These are phyloP conservation scores for Lagopus leucura DNA, from an alignment of 2,113 vertebrate species.

Conservation along the genomic window DNA sequence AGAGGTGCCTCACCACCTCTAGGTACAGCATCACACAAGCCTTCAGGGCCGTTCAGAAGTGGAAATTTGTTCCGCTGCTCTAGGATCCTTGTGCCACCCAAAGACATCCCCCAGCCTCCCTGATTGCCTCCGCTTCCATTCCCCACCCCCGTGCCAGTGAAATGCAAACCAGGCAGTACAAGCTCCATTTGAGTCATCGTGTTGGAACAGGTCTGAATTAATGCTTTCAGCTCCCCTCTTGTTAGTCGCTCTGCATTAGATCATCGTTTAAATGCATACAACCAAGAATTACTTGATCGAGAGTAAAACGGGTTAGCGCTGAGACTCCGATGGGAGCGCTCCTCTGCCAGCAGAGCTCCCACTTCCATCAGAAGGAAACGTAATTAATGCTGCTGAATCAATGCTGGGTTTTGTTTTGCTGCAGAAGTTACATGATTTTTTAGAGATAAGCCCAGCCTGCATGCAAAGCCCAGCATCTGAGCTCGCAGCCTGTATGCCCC, in stretches of 20 bases:
- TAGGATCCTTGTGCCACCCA: accelerated
- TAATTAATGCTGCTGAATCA: not conserved
- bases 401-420: conserved; percentile 14
- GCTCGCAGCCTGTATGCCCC: not conserved
- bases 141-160: not conserved
- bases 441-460: not conserved
- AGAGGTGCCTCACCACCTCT: not conserved
- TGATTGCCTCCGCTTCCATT: not conserved
- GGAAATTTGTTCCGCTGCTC: not conserved
- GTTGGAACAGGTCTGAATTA: conserved; percentile 4
- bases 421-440: conserved; percentile 32
- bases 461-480: conserved; percentile 6
- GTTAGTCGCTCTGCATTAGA: conserved; percentile 38
- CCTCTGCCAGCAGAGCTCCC: not conserved
- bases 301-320: conserved; percentile 8
- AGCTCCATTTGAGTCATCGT: conserved; percentile 23
- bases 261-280: conserved; percentile 7
- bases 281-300: not conserved
- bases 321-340: not conserved
- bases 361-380: not conserved
- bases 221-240: not conserved
- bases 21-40: not conserved
- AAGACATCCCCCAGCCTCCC: not conserved
- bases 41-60: not conserved
- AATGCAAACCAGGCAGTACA: not conserved